Conservation (phyloP, 2,113 vertebrate species). For the Lophura nycthemera region DNA sequence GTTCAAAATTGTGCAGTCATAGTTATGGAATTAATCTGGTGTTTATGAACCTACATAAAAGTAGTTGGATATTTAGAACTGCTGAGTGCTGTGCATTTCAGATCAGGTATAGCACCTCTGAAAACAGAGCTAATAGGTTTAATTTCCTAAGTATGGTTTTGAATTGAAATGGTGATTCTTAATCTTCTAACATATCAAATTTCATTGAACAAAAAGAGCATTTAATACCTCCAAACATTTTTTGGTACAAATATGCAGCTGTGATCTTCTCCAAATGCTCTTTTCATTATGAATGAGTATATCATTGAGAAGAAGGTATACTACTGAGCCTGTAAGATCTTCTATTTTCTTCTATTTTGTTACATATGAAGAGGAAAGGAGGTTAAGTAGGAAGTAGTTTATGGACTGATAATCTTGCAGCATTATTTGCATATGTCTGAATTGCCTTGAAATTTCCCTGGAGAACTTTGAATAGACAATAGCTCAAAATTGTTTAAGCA, state of each 20-base stretch:
- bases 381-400: background rate
- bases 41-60: conserved; percentile 1
- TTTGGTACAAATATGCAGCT: background rate
- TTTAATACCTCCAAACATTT: background rate
- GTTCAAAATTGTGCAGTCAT: conserved; percentile 1
- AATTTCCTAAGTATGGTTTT: background rate
- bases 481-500: background rate
- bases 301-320: background rate
- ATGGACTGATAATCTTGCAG: background rate
- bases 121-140: background rate
- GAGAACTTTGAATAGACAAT: background rate
- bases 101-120: background rate
- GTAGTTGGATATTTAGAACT: background rate
- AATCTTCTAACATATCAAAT: background rate
- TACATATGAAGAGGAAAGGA: background rate
- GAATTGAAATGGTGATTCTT: background rate
- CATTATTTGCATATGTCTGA: background rate
- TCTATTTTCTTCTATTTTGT: background rate
- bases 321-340: background rate
- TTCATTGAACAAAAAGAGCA: background rate
- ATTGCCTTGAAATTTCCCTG: background rate
- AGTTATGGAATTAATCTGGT: background rate
- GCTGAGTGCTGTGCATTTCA: background rate
- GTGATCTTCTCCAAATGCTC: background rate
- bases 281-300: background rate